These are phyloP conservation scores for Azorinus chamasolen DNA, from an alignment of 2,888 invertebrate genomes.

Conservation along the genomic window DNA sequence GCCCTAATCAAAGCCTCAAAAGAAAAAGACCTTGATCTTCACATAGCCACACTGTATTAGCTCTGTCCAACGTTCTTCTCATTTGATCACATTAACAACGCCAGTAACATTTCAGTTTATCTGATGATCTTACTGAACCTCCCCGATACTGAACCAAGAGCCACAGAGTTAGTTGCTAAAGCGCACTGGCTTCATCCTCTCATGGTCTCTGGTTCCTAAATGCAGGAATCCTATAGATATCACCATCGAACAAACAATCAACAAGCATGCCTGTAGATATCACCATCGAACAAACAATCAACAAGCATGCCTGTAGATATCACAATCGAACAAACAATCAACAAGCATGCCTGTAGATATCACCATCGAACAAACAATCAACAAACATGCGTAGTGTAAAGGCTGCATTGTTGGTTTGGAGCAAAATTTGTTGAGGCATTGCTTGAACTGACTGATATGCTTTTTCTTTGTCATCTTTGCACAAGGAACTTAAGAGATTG, in stretches of 20 bases:
- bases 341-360: constrained; percentile 59
- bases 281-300: constrained; percentile 60
- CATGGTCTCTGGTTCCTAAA: constrained; percentile 29
- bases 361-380: constrained; percentile 60
- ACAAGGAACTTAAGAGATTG: too few species aligned
- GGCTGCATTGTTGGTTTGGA: too few species aligned
- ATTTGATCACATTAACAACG: constrained; percentile 49
- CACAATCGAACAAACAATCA: constrained; percentile 60
- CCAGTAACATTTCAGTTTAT: constrained; percentile 36
- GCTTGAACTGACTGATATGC: too few species aligned
- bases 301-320: constrained; percentile 59
- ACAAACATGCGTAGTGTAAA: constrained; percentile 56
- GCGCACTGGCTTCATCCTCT: constrained; percentile 57
- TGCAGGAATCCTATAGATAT: constrained; percentile 57
- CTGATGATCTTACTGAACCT: background rate
- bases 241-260: constrained; percentile 60
- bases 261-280: constrained; percentile 59
- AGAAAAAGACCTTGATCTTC: constrained; percentile 29
- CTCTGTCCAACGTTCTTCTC: too few species aligned
- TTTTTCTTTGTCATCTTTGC: too few species aligned
- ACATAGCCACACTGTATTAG: constrained; percentile 28
- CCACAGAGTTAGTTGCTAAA: background rate
- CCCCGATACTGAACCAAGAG: too few species aligned
- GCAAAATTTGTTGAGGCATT: too few species aligned
- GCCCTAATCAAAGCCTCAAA: constrained; percentile 32